Percentiles rank a stretch among this genome's conserved stretches.
Conservation (phyloP, 2,888 invertebrate genomes). For the Tinea semifulvella region DNA sequence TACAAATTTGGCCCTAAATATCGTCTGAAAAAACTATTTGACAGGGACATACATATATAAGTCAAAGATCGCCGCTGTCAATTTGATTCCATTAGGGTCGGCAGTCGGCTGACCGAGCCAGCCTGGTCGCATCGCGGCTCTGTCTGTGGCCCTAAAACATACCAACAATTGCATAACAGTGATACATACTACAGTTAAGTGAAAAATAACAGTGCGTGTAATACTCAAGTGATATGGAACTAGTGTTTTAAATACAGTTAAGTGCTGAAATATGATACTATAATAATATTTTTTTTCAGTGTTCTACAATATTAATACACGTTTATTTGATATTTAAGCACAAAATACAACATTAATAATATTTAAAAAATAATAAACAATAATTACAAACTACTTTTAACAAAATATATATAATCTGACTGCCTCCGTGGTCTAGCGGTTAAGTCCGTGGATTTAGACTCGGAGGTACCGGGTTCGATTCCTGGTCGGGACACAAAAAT, state of each 20-base stretch:
- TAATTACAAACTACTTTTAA: too few relatives aligned
- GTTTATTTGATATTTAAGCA: too few relatives aligned
- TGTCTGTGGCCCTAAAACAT: neutral
- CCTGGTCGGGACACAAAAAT: too few relatives aligned
- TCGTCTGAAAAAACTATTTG: conserved; percentile 29
- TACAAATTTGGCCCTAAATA: neutral
- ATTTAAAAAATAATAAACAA: too few relatives aligned
- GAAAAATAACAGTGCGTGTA: neutral
- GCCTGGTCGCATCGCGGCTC: neutral
- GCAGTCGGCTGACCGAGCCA: conserved; percentile 11
- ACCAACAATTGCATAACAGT: neutral
- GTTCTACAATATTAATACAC: too few relatives aligned
- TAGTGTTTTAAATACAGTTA: neutral
- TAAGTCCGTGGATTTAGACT: too few relatives aligned
- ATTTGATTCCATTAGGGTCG: conserved; percentile 60
- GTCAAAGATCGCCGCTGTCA: too few relatives aligned
- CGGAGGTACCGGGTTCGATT: too few relatives aligned
- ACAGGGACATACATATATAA: too few relatives aligned
- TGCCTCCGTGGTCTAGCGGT: too few relatives aligned
- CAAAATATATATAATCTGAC: too few relatives aligned
- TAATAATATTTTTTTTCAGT: neutral
- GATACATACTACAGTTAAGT: neutral
- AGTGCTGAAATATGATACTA: conserved; percentile 6
- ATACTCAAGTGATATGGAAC: neutral
- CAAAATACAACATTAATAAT: too few relatives aligned